Evolutionary conservation across 2,888 invertebrate genomes (phyloP), one percentile per base, ranked within the genome.

Genomic region (Scrobipalpa atriplicella): DNA sequence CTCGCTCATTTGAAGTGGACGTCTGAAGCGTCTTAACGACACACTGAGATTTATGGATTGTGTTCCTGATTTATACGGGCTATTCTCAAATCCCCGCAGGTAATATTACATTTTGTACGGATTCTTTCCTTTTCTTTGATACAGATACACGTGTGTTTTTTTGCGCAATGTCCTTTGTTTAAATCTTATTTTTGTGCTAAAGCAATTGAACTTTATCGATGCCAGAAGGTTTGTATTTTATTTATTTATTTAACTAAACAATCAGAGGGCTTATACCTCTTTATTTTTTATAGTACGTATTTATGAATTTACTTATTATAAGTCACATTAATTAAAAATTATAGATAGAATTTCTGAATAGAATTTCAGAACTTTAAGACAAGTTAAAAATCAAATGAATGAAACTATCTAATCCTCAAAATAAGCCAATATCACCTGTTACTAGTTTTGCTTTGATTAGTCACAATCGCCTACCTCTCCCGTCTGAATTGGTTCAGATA

Each of bases 1-100:
- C 70, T 67, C 67, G 54, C 64, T 66, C 64, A 68, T 72, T 71
- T 66, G 43, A 60, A 68, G 69, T 67, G 68, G 68, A 66, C 62
- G 66, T 67, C 66, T 43, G 64, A 64, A 67, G 64, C 66, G 64
- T 16, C 60, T 62, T 69, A 71, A 68, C 67, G 71, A 65, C 69
- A 64, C 64, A 29, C 41, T 29, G 11, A 62, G 65, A 65, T 65
- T 67, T 67, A 67, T 65, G 29, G 43, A 18, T 65, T 43, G 21
- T 54, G 64, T 54, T 65, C 51, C 62, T 63, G 63, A 65, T 60
- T 65, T 68, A 62, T 66, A 58, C 13, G 36, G 56, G 13, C 36
- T 56, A 29, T 36, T 56, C 56, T 56, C 29, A 18, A 36, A 36
- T 56, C 36, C n/a, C 19, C 36, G 29, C 6, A 29, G 36, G 21